These are phyloP conservation scores for Xestobium rufovillosum DNA, from an alignment of 2,888 invertebrate genomes.

Conservation along the genomic window DNA sequence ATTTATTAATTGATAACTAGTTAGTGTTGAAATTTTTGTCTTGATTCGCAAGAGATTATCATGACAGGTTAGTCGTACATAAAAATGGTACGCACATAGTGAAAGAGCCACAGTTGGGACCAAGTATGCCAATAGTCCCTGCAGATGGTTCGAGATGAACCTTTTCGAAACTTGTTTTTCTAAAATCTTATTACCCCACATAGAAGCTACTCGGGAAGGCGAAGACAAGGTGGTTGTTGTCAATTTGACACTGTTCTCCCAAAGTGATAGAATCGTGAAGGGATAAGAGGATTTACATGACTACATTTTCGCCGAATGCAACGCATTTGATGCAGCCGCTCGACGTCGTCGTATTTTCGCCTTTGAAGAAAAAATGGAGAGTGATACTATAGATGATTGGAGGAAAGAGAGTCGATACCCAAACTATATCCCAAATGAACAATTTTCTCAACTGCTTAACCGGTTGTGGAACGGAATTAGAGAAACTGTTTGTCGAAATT, in stretches of 20 bases:
- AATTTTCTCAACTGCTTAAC: conserved; percentile 6
- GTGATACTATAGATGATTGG: not conserved
- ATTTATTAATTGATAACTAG: too few relatives aligned
- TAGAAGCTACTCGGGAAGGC: not conserved
- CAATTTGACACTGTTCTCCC: conserved; percentile 18
- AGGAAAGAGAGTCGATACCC: conserved; percentile 9
- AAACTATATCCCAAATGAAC: conserved; percentile 7
- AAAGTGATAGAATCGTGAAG: conserved; percentile 17
- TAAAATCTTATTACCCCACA: not conserved
- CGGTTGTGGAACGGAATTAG: not conserved
- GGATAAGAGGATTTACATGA: not conserved
- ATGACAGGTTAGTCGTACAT: too few relatives aligned
- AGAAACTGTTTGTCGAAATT: conserved; percentile 6
- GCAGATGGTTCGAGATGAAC: conserved; percentile 4
- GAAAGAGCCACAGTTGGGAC: not conserved
- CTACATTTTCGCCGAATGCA: conserved; percentile 2
- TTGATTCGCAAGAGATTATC: too few relatives aligned
- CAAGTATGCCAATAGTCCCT: not conserved
- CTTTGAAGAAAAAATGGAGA: conserved; percentile 4
- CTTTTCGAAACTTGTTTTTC: conserved; percentile 1
- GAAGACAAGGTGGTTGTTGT: conserved; percentile 19
- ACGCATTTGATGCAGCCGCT: conserved; percentile 4
- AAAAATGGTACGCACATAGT: too few relatives aligned
- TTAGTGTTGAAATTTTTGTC: too few relatives aligned
- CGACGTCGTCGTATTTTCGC: not conserved